These are phyloP conservation scores for Cataglyphis albicans DNA, from an alignment of 2,888 invertebrate species.

Conservation along the genomic window DNA sequence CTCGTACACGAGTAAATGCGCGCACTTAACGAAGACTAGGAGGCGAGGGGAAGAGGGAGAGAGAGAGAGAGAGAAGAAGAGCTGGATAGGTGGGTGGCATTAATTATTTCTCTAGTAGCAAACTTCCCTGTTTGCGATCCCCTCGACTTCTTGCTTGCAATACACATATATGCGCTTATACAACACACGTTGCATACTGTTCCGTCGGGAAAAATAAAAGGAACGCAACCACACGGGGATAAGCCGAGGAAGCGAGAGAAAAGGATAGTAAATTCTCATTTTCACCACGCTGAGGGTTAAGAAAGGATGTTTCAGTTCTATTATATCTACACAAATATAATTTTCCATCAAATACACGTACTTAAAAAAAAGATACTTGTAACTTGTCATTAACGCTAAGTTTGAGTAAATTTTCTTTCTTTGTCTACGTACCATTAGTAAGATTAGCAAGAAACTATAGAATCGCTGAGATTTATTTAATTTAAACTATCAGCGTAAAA, in stretches of 20 bases:
- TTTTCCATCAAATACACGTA: slow-evolving; percentile 5
- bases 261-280: slow-evolving; percentile 18
- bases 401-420: background rate
- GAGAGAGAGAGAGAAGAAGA: slow-evolving; percentile 13
- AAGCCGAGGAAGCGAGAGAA: background rate
- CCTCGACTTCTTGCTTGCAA: slow-evolving; percentile 67
- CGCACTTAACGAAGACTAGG: slow-evolving; percentile 14
- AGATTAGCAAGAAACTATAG: background rate
- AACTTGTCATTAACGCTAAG: background rate
- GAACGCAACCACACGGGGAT: background rate
- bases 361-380: background rate
- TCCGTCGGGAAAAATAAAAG: background rate
- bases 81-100: slow-evolving; percentile 59
- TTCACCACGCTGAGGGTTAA: slow-evolving; percentile 5
- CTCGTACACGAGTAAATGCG: slow-evolving; percentile 37
- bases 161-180: slow-evolving; percentile 29
- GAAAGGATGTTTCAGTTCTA: slow-evolving; percentile 1
- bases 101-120: slow-evolving; percentile 74
- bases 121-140: slow-evolving; percentile 69
- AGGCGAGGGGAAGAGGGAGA: background rate
- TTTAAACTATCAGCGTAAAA: background rate
- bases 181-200: background rate
- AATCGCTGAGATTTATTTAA: slow-evolving; percentile 19
- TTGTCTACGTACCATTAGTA: background rate
- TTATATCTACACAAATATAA: background rate